Evolutionary conservation across 2,888 invertebrate species (phyloP), one percentile per base, ranked within the genome.

Genomic region (Eumerus sabulonum): DNA sequence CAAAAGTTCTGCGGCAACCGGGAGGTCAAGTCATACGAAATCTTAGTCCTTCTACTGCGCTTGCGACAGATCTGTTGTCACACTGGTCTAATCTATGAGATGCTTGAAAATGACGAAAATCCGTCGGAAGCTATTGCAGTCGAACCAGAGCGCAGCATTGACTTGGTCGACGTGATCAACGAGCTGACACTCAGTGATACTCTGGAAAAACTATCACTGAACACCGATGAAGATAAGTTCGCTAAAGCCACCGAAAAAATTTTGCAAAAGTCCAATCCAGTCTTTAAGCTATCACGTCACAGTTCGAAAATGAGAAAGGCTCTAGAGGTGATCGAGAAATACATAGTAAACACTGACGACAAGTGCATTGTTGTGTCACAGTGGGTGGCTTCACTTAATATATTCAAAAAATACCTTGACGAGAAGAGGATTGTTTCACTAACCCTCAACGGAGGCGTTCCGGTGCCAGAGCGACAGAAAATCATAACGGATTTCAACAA

Each of bases 21-120:
- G 84, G 91, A 92, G 83, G 92, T 92, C 59, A 90, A 92, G 86
- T 90, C 92, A 44, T 91, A 93, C 90, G 92, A 92, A 88, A 94
- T 96, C 87, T 89, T 98, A 82, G 94, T 97, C 0, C 90, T 98
- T 1, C 87, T 98, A 12, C 88, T 98, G 64, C 91, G 98, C 11
- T 89, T 98, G 71, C 91, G 98, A 0, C 98, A 99, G 87, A 93
- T 96, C 72, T 96, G 96, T 86, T 95, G 96, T 85, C 98, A 98
- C 90, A 94, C 97, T 27, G 93, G 94, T 0, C 91, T 98, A 13
- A 95, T 97, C 83, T 91, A 92, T 84, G 86, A 91, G 90, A 92
- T 92, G 90, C 84, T 92, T 18, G 90, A 91, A 68, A 88, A 89
- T 14, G 90, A 90, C 44, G 87, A 89, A 14, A 48, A 9, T 1